Evolutionary conservation across 2,113 vertebrate species (phyloP), one percentile per base, ranked within the genome.

Genomic region (Glaucomys volans): DNA sequence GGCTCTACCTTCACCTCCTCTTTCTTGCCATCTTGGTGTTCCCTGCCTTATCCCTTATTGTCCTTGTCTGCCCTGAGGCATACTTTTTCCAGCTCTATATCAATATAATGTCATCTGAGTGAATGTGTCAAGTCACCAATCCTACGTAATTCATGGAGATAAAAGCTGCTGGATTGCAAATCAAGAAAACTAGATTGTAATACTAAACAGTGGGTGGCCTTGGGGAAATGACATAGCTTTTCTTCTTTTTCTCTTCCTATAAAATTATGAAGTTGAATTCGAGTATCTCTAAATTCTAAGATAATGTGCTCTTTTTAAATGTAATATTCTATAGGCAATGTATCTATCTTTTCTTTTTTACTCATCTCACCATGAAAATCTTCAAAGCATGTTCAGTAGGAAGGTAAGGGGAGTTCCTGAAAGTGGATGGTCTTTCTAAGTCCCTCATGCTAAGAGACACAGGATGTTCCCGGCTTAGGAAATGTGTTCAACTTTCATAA

Each of bases 81-180:
- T 18, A 74, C 12, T 26, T 74, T 69, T 35, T 64, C 47, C 54
- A 74, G 64, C 64, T 71, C 28, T 88, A 67, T 91, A 82, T 94
- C 88, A 82, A 26, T n/a, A 54, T 72, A 52, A 62, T 81, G 62
- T 76, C 80, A 85, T 72, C n/a, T 8, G 1, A 90, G 76, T n/a
- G 28, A 59, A 17, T 88, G 47, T 69, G 30, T 76, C 81, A 82
- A 30, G 14, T 47, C 40, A 30, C 52, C 83, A 44, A 32, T 42
- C 4, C 54, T 71, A 17, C 82, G 87, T 80, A 72, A 95, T 83
- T 74, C 82, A 87, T n/a, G 67, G 42, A 37, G 81, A 77, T 74
- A 74, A 74, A 85, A 97, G 90, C 13, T 50, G 69, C 50, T 91
- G 42, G 3, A 87, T 92, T 90, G 64, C 35, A 57, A 91, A 76